Evolutionary conservation across 2,797 vertebrate species (phyloP).

Genomic region (Coregonus ussuriensis): DNA sequence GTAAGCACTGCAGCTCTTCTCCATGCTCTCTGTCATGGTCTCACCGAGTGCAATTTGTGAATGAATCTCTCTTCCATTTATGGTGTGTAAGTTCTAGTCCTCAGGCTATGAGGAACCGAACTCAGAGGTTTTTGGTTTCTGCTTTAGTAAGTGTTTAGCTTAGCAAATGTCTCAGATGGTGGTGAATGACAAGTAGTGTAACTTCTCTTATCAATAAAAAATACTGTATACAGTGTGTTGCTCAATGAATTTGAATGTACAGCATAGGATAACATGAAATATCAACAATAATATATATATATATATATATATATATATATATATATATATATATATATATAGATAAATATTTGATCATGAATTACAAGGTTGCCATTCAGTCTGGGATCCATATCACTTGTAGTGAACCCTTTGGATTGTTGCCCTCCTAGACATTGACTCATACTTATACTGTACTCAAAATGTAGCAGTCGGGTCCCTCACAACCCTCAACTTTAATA

Average conservation of each 20-base stretch:
- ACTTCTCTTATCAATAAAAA: slow-evolving; percentile 1
- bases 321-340: not conserved
- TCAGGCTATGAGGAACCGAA: slow-evolving; percentile 51
- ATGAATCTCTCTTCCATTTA: slow-evolving; percentile 67
- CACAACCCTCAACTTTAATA: not conserved
- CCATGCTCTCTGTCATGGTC: slow-evolving; percentile 19
- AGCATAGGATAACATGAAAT: not conserved
- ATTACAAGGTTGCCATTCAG: slow-evolving; percentile 33
- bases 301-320: not conserved
- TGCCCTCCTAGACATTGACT: not conserved
- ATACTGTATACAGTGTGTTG: not conserved
- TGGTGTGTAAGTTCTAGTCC: slow-evolving; percentile 42
- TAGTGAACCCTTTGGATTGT: not conserved
- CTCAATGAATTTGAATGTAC: slow-evolving; percentile 38
- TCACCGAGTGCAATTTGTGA: slow-evolving; percentile 66
- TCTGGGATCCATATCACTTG: slow-evolving; percentile 34
- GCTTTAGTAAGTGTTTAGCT: slow-evolving; percentile 28
- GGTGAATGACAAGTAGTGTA: not conserved
- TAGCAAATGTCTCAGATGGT: slow-evolving; percentile 17
- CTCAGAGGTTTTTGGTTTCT: slow-evolving; percentile 46
- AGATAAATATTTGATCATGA: slow-evolving; percentile 25
- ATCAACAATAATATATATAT: not conserved
- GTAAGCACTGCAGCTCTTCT: slow-evolving; percentile 2
- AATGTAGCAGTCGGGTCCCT: not conserved
- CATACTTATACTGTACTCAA: not conserved